Evolutionary conservation across 2,113 vertebrate genomes (phyloP), one percentile per base, ranked within the genome.

Genomic region (Callorhinus ursinus): DNA sequence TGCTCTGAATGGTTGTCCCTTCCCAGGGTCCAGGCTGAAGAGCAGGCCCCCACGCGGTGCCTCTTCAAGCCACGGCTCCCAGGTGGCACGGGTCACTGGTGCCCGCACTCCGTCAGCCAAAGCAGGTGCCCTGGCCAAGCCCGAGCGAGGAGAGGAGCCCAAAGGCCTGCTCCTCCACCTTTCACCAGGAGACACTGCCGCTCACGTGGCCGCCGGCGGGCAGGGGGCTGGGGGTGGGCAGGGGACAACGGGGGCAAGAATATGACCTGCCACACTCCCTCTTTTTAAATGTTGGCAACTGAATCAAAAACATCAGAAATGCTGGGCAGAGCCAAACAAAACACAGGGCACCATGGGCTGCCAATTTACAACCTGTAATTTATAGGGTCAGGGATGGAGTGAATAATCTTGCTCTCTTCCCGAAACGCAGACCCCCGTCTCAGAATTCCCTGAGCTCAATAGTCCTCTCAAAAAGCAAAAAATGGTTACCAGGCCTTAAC

Each of bases 121-220:
- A 77, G 93, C 49, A 14, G 22, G 28, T 3, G 12, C 31, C 33
- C 36, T 19, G 59, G 63, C 28, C 85, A n/a, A 55, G 13, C 80
- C 51, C 0, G 42, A 86, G 53, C 0, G 9, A 7, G n/a, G 49
- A 21, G 26, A 79, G n/a, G 46, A 65, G 39, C 6, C 11, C 4
- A 21, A 36, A 14, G 0, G 19, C 12, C 13, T 36, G 14, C 36
- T 55, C 24, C 63, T 14, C 14, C 0, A 7, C n/a, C 18, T 51
- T 61, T 19, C 7, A 0, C 0, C 6, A 15, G 82, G 31, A 92
- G 49, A 42, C 57, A 0, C 2, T 26, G 42, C 36, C 1, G 0
- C 19, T 33, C 59, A 51, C 26, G 0, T 2, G 31, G 31, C 53
- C 22, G 1, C 22, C 28, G 21, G 63, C 0, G 14, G 49, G 6